Conservation (phyloP, 2,888 invertebrate species). For the Xestia rhomboidea region DNA sequence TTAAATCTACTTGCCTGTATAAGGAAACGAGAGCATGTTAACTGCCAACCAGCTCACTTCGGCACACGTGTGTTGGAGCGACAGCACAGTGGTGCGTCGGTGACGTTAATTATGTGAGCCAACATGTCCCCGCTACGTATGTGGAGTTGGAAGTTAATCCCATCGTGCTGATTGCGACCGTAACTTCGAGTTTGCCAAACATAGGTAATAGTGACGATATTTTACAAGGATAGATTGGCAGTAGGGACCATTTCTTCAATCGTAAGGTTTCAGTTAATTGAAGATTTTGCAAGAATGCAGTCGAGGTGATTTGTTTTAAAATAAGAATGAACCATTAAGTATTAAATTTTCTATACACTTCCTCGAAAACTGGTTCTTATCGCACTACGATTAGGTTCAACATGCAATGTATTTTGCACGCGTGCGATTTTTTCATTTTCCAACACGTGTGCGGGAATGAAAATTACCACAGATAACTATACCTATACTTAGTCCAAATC, state of each 20-base stretch:
- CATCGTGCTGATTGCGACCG: conserved; percentile 45
- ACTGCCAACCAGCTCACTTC: conserved; percentile 51
- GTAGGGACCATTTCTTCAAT: not conserved
- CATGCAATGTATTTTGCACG: no score
- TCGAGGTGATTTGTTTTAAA: not conserved
- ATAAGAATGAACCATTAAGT: not conserved
- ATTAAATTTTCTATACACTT: no score
- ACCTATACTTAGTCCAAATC: no score
- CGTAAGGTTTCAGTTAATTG: conserved; percentile 8
- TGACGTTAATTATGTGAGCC: conserved; percentile 62
- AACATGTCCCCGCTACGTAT: conserved; percentile 45
- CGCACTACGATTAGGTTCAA: no score
- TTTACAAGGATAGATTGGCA: conserved; percentile 26
- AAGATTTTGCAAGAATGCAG: not conserved
- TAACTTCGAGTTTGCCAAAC: conserved; percentile 33
- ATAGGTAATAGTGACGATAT: conserved; percentile 28
- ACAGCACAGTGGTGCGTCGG: conserved; percentile 59
- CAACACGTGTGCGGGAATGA: no score
- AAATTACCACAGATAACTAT: no score
- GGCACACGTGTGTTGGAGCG: conserved; percentile 55
- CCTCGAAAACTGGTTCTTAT: no score
- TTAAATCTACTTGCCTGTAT: conserved; percentile 54
- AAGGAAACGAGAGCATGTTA: conserved; percentile 57
- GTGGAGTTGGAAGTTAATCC: conserved; percentile 41
- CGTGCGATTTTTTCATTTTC: no score